Base-by-base conservation (phyloP, 2,113 vertebrate genomes). In the Cebidichthys violaceus region DNA sequence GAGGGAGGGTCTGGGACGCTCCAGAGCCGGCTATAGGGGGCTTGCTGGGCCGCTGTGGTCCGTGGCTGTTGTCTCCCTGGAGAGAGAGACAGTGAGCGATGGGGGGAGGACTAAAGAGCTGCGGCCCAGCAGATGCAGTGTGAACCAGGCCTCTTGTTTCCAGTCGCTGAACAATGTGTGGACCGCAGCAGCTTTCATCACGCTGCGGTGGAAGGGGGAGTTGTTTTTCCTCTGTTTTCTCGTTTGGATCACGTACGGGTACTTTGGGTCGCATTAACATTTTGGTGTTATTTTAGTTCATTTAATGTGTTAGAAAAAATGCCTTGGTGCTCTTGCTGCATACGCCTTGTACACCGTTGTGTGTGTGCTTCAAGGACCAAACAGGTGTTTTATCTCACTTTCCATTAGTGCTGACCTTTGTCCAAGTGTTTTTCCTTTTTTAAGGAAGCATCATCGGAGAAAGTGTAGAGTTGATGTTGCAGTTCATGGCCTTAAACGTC, bases 91-190 rank as follows among this genome's bases (percentile, higher is more conserved):
- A 84, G 86, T 88, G 79, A 92, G 86, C 57, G 65, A 86, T 88
- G 86, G 76, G 41, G 60, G n/a, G 61, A 71, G 76, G 47, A 69
- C 43, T 70, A 57, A 57, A 84, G 80, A 37, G 69, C 78, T 67
- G 52, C 68, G 52, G 76, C 54, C 80, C 82, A 82, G 91, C 88
- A 90, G 90, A 87, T 92, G 90, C 78, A 79, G 55, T 22, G 67
- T 75, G 82, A 85, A 86, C 75, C 81, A 65, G 70, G 81, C 45
- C 86, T 67, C 31, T 64, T 9, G 75, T 86, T 91, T 89, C 75
- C 81, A 77, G 62, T 73, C 13, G 33, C 71, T 78, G 79, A 89
- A 87, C 86, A 87, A 75, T 80, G 66, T 87, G 69, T 61, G 31
- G 6, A 71, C 57, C 1, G 15, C 65, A 62, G 79, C 68, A 62